A percentile compares a stretch with the other conserved stretches of the same genome.
phyloP scores from a whole-genome alignment of 2,113 vertebrate species.

The Pteronura brasiliensis region DNA sequence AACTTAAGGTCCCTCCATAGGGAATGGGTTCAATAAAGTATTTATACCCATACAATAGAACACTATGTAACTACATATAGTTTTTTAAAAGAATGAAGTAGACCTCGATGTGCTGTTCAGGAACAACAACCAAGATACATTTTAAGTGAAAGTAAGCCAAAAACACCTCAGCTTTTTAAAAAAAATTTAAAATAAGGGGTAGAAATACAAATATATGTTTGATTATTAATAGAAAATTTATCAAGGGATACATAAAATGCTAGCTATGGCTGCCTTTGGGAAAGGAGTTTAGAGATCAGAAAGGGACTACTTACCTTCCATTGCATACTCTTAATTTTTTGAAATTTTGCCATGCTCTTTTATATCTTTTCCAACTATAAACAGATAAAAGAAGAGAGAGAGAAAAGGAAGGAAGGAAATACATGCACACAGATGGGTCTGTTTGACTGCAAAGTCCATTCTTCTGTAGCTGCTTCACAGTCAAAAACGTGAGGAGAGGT shows the following conservation, averaged over 20 bases:
- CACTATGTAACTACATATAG: neutral
- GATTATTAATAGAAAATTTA: neutral
- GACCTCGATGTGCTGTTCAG: neutral
- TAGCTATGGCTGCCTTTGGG: neutral
- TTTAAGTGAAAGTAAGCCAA: neutral
- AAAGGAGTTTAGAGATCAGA: neutral
- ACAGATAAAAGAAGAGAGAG: neutral
- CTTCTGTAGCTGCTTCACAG: neutral
- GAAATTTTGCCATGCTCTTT: neutral
- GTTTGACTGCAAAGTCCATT: neutral
- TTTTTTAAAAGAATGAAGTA: neutral
- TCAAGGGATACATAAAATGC: neutral
- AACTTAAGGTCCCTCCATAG: neutral
- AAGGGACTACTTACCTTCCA: neutral
- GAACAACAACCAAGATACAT: neutral
- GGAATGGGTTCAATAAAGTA: neutral
- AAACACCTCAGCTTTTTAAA: neutral
- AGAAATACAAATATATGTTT: neutral
- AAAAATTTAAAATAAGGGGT: neutral
- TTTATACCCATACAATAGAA: neutral
- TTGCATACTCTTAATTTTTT: neutral
- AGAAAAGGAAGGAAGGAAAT: neutral
- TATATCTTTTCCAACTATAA: neutral
- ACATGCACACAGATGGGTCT: neutral
- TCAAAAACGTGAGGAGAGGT: neutral